Evolutionary conservation across 2,113 vertebrate species (phyloP), one percentile per base, ranked within the genome.

Genomic region (Epinephelus moara): DNA sequence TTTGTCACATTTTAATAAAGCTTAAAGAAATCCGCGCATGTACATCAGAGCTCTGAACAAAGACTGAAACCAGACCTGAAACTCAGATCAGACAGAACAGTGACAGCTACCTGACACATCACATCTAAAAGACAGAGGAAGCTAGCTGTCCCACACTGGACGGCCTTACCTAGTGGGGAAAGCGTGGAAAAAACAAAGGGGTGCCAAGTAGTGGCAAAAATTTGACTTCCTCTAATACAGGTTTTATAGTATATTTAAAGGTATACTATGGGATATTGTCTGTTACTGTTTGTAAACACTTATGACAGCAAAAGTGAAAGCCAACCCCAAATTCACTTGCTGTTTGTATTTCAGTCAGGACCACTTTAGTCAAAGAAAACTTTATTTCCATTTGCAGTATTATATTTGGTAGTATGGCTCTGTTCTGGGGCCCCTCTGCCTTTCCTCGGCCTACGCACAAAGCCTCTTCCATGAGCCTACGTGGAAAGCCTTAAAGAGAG

Each of bases 1-100:
- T 84, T 66, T 85, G 45, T 86, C 67, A 78, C 33, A 45, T 50
- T 63, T 45, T 52, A 70, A 70, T 78, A 27, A 73, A 74, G 49
- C 59, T 70, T 55, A 55, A 74, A 78, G 10, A 81, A 82, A 70
- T 75, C 25, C 72, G 78, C 67, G 70, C 68, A 52, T 47, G 45
- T 47, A 18, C 33, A 56, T 78, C 30, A 79, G 33, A 57, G 63
- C 18, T 59, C 42, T 37, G 72, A 82, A 33, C 57, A 75, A 23
- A 10, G 60, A 21, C 37, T 63, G 50, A 33, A 14, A 67, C 23
- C 70, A 50, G 40, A 47, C 57, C 17, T 75, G 25, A 27, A 72
- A 49, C 52, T 53, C 37, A 74, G 71, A 66, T 76, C 64, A 70
- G 72, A 75, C 64, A 30, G 67, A 12, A 17, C 57, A 68, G 17